These are phyloP conservation scores for Drosophila nr. medialis DNA, from an alignment of 2,888 invertebrate genomes.

Conservation along the genomic window DNA sequence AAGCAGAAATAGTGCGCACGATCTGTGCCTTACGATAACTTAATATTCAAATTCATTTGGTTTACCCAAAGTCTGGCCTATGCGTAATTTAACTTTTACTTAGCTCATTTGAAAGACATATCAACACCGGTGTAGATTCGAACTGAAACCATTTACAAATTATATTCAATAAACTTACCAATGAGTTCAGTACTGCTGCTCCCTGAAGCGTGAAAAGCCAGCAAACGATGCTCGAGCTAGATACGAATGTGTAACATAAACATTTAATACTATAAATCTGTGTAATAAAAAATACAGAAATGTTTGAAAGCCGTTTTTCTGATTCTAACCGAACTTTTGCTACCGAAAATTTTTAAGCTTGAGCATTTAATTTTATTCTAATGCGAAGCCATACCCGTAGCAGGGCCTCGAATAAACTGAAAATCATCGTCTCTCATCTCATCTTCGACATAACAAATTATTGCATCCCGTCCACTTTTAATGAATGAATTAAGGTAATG, in stretches of 20 bases:
- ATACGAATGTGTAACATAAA: background rate
- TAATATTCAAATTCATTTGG: background rate
- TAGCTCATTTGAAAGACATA: background rate
- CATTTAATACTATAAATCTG: background rate
- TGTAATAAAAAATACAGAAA: background rate
- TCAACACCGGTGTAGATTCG: background rate
- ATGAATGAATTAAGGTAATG: background rate
- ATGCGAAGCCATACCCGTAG: background rate
- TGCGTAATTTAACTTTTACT: background rate
- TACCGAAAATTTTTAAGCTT: background rate
- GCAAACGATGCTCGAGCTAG: background rate
- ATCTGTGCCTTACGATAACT: background rate
- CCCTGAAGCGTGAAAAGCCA: background rate
- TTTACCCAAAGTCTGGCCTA: background rate
- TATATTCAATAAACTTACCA: background rate
- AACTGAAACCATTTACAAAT: background rate
- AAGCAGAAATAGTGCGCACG: background rate
- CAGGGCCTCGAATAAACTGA: background rate
- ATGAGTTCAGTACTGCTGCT: background rate
- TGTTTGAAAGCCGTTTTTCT: background rate
- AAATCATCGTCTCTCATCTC: background rate
- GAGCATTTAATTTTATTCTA: background rate
- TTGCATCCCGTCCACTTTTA: background rate
- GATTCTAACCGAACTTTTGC: background rate
- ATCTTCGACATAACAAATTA: background rate